phyloP scores from a whole-genome alignment of 2,113 vertebrate genomes.

The Eulemur rufifrons region DNA sequence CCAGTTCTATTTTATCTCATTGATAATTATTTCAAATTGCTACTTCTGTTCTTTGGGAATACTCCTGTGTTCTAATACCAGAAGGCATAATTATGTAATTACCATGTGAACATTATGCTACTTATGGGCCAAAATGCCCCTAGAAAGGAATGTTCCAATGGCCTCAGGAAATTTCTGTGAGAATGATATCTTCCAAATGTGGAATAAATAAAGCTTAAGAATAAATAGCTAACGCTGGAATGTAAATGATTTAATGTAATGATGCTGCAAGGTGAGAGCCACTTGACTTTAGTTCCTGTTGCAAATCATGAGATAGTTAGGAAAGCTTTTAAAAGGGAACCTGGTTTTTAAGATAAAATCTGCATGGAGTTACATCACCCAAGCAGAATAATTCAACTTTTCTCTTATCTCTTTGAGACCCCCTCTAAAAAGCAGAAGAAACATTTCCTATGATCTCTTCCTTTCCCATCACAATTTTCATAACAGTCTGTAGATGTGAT shows the following conservation, averaged over 20 bases:
- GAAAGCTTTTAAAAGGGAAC: slow-evolving; percentile 59
- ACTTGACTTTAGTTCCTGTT: slow-evolving; percentile 60
- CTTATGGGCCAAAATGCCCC: slow-evolving; percentile 38
- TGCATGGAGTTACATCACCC: slow-evolving; percentile 52
- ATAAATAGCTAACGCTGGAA: slow-evolving; percentile 61
- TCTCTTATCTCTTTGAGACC: not conserved
- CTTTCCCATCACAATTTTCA: not conserved
- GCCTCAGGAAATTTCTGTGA: slow-evolving; percentile 49
- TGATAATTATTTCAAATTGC: slow-evolving; percentile 58
- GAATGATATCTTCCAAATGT: slow-evolving; percentile 65
- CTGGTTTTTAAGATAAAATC: slow-evolving; percentile 63
- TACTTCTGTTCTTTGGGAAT: not conserved
- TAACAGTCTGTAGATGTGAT: not conserved
- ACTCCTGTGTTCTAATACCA: slow-evolving; percentile 60
- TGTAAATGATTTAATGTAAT: slow-evolving; percentile 56
- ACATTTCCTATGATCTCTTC: not conserved
- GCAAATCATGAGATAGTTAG: slow-evolving; percentile 55
- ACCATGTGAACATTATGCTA: slow-evolving; percentile 59
- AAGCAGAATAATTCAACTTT: slow-evolving; percentile 40
- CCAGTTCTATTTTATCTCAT: slow-evolving; percentile 42
- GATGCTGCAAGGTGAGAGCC: slow-evolving; percentile 35
- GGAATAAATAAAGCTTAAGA: slow-evolving; percentile 58
- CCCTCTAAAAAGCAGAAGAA: not conserved
- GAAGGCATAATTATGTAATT: slow-evolving; percentile 64
- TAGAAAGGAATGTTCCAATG: slow-evolving; percentile 35